phyloP scores from a whole-genome alignment of 2,888 invertebrate genomes.

The Drosophila engyochracea region DNA sequence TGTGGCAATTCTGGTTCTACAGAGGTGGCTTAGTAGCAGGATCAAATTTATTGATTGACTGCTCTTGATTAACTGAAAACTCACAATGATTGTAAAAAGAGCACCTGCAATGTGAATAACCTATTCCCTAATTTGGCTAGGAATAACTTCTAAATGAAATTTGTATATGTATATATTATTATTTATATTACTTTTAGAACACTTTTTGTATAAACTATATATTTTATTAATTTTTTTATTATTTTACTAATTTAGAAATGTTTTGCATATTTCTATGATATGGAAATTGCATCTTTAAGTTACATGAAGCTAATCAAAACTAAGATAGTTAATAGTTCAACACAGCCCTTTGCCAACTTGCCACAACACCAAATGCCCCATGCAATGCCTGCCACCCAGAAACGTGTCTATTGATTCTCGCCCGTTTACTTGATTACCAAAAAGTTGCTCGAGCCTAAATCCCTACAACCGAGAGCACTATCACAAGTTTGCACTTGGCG shows the following conservation, averaged over 20 bases:
- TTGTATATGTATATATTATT: neutral
- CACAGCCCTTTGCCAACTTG: neutral
- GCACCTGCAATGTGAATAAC: neutral
- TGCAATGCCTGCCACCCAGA: neutral
- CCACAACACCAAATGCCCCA: no score
- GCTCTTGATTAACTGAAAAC: neutral
- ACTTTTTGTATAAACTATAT: neutral
- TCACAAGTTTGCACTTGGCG: constrained; percentile 39
- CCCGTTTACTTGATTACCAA: constrained; percentile 36
- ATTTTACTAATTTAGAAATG: neutral
- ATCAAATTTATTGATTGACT: neutral
- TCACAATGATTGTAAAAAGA: neutral
- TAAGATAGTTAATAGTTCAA: constrained; percentile 8
- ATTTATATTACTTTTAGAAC: neutral
- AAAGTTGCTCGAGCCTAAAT: constrained; percentile 12
- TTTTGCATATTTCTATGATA: neutral
- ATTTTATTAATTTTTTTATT: neutral
- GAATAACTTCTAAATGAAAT: neutral
- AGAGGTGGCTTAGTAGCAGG: neutral
- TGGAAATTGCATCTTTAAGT: neutral
- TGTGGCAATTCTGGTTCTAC: neutral
- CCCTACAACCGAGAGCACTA: constrained; percentile 15
- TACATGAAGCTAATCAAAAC: constrained; percentile 1
- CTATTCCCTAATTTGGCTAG: neutral
- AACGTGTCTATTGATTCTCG: constrained; percentile 17